Percentiles rank a stretch among this genome's conserved stretches.
Evolutionary conservation across 2,888 invertebrate species (phyloP).

Genomic region (Phalera bucephala): DNA sequence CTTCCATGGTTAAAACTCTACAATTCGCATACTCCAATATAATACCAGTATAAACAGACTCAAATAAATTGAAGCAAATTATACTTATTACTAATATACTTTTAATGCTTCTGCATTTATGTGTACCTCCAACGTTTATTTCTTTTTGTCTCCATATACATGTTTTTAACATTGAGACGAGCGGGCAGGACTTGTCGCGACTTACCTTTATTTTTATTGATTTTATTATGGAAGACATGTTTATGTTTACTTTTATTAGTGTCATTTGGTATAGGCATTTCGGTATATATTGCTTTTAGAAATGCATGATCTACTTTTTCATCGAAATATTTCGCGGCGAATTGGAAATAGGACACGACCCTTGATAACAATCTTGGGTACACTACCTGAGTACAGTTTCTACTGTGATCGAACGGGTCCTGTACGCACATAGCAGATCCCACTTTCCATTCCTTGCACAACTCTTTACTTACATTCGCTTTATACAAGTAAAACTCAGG

Average conservation of each 20-base stretch:
- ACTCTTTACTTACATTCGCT: conserved; percentile 30
- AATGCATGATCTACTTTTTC: conserved; percentile 24
- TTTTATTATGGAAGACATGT: conserved; percentile 14
- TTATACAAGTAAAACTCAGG: conserved; percentile 64
- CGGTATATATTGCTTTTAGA: conserved; percentile 28
- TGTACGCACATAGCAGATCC: conserved; percentile 78
- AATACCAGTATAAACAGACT: too few species aligned
- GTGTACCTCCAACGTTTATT: too few species aligned
- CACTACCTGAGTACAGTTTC: conserved; percentile 67
- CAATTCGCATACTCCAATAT: too few species aligned
- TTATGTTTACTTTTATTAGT: too few species aligned
- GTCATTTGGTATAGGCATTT: too few species aligned
- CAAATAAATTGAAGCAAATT: too few species aligned
- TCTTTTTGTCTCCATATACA: too few species aligned
- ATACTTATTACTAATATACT: too few species aligned
- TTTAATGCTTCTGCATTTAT: too few species aligned
- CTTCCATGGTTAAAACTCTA: too few species aligned
- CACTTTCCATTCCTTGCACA: conserved; percentile 42
- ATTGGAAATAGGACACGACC: conserved; percentile 30
- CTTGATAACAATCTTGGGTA: conserved; percentile 27
- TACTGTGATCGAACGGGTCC: conserved; percentile 84
- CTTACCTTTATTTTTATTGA: conserved; percentile 15
- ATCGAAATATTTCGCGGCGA: conserved; percentile 35
- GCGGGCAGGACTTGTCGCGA: too few species aligned
- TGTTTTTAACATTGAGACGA: too few species aligned